A percentile compares a stretch with the other conserved stretches of the same genome.
Conservation (phyloP, 2,113 vertebrate genomes). For the Tragulus kanchil region DNA sequence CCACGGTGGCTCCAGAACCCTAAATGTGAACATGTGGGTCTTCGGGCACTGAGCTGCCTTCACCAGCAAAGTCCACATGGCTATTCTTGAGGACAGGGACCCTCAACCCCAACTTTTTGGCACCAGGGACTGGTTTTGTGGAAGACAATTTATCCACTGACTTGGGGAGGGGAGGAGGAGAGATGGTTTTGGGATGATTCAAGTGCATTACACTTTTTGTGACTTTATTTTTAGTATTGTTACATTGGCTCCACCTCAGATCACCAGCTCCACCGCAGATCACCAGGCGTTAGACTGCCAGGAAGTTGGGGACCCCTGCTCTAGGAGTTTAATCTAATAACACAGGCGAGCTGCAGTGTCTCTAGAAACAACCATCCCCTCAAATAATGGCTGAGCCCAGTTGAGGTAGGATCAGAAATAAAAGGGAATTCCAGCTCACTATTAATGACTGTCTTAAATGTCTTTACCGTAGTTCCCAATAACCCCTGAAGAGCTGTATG, state of each 20-base stretch:
- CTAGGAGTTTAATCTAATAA: neutral
- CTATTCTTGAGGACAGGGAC: neutral
- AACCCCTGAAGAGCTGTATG: neutral
- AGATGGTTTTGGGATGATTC: neutral
- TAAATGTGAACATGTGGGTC: neutral
- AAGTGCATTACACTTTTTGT: neutral
- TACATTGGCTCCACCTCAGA: neutral
- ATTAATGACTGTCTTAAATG: neutral
- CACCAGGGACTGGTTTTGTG: neutral
- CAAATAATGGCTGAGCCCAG: neutral
- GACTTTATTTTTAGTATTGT: neutral
- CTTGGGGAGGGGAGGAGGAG: neutral
- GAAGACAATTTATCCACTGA: neutral
- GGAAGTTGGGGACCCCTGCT: neutral
- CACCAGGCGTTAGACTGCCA: neutral
- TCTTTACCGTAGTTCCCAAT: neutral
- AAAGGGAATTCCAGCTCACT: neutral
- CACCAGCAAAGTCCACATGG: neutral
- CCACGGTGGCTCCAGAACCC: neutral
- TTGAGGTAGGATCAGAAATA: neutral
- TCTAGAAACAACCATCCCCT: neutral
- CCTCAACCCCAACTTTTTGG: neutral
- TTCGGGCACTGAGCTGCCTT: neutral
- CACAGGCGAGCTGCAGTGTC: too few species aligned
- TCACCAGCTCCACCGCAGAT: neutral